Conservation (phyloP, 2,797 vertebrate species). For the Liasis olivaceus region DNA sequence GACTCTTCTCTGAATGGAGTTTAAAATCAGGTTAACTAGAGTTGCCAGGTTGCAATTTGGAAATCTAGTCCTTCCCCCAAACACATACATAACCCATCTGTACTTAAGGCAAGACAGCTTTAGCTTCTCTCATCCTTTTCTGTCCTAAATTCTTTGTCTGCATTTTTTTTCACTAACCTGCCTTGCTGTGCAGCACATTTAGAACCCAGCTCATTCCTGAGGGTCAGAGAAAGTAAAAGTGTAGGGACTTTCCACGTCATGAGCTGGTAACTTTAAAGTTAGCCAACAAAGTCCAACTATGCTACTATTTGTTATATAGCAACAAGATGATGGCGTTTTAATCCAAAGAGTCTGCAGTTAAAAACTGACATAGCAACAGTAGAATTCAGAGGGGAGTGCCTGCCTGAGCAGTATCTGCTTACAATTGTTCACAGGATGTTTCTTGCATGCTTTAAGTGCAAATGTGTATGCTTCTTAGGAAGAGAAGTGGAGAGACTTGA, state of each 20-base stretch:
- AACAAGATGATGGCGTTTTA: not conserved
- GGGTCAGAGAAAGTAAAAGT: not conserved
- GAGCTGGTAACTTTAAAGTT: not conserved
- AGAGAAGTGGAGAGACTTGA: too few species aligned
- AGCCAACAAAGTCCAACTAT: too few species aligned
- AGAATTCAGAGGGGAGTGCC: not conserved
- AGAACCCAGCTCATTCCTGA: not conserved
- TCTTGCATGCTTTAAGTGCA: not conserved
- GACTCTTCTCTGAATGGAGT: slow-evolving; percentile 42
- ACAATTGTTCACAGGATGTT: not conserved
- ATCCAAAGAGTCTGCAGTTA: not conserved
- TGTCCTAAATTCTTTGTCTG: not conserved
- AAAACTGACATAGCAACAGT: not conserved
- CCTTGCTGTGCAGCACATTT: not conserved
- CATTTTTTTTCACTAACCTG: not conserved
- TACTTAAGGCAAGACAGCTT: not conserved
- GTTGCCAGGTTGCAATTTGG: not conserved
- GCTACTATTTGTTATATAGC: not conserved
- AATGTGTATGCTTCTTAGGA: too few species aligned
- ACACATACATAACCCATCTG: not conserved
- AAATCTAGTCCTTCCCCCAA: not conserved
- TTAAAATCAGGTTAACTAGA: slow-evolving; percentile 43
- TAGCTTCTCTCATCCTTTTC: not conserved
- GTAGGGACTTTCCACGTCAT: not conserved
- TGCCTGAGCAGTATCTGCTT: not conserved